phyloP scores from a whole-genome alignment of 2,797 vertebrate genomes.

The Myoxocephalus aenaeus region DNA sequence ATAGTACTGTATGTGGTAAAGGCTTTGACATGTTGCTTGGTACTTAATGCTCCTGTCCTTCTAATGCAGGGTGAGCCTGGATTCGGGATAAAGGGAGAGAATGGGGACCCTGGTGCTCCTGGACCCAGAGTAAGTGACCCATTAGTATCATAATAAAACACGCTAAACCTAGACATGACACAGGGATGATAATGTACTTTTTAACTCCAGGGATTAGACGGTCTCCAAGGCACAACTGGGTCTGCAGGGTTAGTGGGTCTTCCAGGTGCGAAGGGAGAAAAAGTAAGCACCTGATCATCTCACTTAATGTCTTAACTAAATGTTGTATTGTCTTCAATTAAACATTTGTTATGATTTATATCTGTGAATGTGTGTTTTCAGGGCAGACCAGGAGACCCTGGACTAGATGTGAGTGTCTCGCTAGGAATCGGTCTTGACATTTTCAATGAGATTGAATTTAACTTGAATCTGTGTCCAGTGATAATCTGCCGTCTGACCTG shows the following conservation, averaged over 20 bases:
- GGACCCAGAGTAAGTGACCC: constrained; percentile 71
- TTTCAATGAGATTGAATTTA: neutral
- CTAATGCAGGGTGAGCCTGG: constrained; percentile 83
- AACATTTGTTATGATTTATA: neutral
- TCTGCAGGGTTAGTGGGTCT: constrained; percentile 91
- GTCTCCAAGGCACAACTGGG: constrained; percentile 86
- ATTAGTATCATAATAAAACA: neutral
- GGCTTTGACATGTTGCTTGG: neutral
- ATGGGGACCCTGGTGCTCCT: constrained; percentile 74
- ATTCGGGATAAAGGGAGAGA: constrained; percentile 75
- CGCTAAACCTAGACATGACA: neutral
- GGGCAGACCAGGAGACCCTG: constrained; percentile 93
- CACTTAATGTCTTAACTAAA: neutral
- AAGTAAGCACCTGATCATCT: constrained; percentile 78
- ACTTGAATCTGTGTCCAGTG: neutral
- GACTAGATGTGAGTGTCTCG: constrained; percentile 91
- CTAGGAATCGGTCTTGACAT: neutral
- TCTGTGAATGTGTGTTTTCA: constrained; percentile 69
- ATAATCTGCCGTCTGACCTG: constrained; percentile 10
- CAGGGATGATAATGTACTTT: constrained; percentile 12
- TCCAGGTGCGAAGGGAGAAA: constrained; percentile 95
- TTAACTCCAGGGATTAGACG: constrained; percentile 73
- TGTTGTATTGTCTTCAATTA: neutral
- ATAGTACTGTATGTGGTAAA: neutral
- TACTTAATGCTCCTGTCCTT: constrained; percentile 48